These are phyloP conservation scores for Micromussa lordhowensis DNA, from an alignment of 92 coral and sea anemone genomes.

Conservation along the genomic window DNA sequence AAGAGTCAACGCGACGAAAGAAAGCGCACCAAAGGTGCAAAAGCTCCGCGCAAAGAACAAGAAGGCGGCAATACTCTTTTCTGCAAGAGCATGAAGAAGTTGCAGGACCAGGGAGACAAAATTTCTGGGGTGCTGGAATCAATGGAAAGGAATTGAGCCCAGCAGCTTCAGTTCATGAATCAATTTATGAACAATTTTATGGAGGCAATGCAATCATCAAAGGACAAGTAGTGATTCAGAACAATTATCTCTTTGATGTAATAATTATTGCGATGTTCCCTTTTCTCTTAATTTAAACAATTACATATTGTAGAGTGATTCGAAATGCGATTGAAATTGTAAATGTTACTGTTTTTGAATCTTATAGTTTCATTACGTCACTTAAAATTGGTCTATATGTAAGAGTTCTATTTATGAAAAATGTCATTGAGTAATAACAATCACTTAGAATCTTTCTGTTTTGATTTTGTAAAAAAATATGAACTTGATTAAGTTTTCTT, in stretches of 20 bases:
- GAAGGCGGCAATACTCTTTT: slow-evolving; percentile 1
- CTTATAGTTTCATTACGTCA: background rate
- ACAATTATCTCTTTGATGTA: background rate
- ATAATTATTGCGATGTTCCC: background rate
- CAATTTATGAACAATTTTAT: slow-evolving; percentile 49
- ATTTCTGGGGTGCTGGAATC: slow-evolving; percentile 27
- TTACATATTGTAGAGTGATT: background rate
- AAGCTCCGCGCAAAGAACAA: background rate
- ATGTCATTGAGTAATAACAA: background rate
- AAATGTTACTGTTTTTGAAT: background rate
- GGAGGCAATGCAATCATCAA: background rate
- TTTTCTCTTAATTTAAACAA: no score
- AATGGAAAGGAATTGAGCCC: slow-evolving; percentile 38
- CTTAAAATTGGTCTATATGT: background rate
- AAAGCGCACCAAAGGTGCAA: background rate
- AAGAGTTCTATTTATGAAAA: background rate
- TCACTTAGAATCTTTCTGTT: background rate
- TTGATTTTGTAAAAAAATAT: slow-evolving; percentile 9
- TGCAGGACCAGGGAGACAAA: slow-evolving; percentile 30
- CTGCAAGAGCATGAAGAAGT: slow-evolving; percentile 5
- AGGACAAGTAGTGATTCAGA: no score
- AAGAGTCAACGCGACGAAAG: slow-evolving; percentile 6
- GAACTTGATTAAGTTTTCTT: background rate
- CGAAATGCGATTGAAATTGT: background rate
- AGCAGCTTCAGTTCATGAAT: slow-evolving; percentile 46